A percentile compares a stretch with the other conserved stretches of the same genome.
Evolutionary conservation across 2,888 invertebrate genomes (phyloP).

Genomic region (Zootermopsis nevadensis): DNA sequence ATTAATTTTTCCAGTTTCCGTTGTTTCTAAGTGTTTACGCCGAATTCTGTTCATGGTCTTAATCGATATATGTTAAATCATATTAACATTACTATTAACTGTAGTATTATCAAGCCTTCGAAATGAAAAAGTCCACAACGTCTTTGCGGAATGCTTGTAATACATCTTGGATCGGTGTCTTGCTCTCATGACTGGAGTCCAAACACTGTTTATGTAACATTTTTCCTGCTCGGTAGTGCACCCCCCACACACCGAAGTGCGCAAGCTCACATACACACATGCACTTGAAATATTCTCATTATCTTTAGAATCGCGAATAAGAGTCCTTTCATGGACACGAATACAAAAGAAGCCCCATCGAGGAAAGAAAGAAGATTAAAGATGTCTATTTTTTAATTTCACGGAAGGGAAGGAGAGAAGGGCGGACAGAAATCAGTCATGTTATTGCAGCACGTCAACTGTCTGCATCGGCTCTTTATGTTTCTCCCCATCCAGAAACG

Average conservation of each 20-base stretch:
- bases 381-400: conserved; percentile 39
- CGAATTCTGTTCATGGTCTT: no score
- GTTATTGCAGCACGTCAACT: conserved; percentile 21
- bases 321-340: conserved; percentile 21
- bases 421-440: conserved; percentile 22
- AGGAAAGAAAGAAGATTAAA: conserved; percentile 42
- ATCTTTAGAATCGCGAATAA: conserved; percentile 15
- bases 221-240: no score
- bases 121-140: no score
- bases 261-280: background rate
- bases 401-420: conserved; percentile 22
- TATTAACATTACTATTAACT: no score
- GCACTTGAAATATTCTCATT: conserved; percentile 40
- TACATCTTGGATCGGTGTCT: no score
- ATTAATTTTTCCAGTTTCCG: no score
- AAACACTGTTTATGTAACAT: background rate
- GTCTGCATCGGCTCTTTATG: background rate
- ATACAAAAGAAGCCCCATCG: conserved; percentile 31
- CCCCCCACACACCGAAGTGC: background rate
- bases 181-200: background rate
- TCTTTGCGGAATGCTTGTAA: no score
- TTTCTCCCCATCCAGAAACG: no score
- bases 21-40: no score
- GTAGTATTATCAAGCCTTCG: no score
- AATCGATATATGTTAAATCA: no score